Base-by-base conservation (phyloP, 2,113 vertebrate genomes). In the Oceanodroma tethys region DNA sequence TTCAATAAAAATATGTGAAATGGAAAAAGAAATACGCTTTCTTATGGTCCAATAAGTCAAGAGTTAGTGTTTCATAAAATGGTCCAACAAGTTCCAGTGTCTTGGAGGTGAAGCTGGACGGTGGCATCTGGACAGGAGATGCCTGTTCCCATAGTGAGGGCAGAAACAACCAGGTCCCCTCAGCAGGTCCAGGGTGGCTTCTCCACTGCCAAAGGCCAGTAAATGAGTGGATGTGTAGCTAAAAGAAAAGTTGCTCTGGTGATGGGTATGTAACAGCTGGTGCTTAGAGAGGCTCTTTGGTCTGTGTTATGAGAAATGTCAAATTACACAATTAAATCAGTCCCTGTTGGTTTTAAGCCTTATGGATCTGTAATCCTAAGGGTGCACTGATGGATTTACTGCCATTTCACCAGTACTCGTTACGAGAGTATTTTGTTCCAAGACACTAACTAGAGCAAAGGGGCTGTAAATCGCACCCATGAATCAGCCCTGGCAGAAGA, bases 261-360 rank as follows among this genome's bases (percentile, higher is more conserved):
- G 82, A 26, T 70, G 88, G 26, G 74, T 19, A 13, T 66, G 78
- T 7, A 59, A 75, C 78, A 92, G 94, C 89, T 87, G 91, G 13
- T 82, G 73, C 83, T 84, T 5, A 12, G 16, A 52, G 83, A 93
- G 42, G 8, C 52, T 87, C 42, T 45, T 86, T 16, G 34, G 13
- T 52, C 62, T 78, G 43, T 17, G 53, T 82, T 71, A n/a, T 27
- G 76, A 94, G 90, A 59, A 93, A 95, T 6, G 65, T 71, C 87
- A 68, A 87, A 95, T 85, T 7, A 72, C 84, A 89, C 90, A 87
- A 95, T 84, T 81, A 67, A 89, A 89, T 72, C 73, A 85, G 58
- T 67, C 93, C 78, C 89, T 75, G 70, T 32, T 94, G 91, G 75
- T 55, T 88, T 94, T 53, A 83, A 91, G 60, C 76, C 89, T 83